Base-by-base conservation (phyloP, 53 echinoderm and acorn worm species). In the Echinarachnius parma region DNA sequence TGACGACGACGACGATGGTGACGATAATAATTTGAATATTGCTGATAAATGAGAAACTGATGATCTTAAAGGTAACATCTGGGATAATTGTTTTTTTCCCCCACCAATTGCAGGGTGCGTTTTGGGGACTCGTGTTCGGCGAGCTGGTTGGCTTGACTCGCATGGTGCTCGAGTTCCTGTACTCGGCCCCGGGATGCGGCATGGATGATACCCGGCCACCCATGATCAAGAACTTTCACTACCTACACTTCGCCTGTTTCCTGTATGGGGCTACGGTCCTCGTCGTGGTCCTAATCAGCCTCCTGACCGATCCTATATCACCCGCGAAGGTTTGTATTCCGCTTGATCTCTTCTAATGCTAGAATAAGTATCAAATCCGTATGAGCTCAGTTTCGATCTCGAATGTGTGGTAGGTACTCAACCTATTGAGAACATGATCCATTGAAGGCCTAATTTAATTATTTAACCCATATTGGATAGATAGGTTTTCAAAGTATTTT, bases 21-120 rank as follows among this genome's bases (percentile, higher is more conserved):
- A n/a, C n/a, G n/a, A n/a, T n/a, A n/a, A n/a, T n/a, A n/a, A n/a
- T n/a, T n/a, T n/a, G n/a, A n/a, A n/a, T n/a, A n/a, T n/a, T n/a
- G n/a, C n/a, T n/a, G n/a, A n/a, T n/a, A n/a, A n/a, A n/a, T n/a
- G n/a, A n/a, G n/a, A n/a, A n/a, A n/a, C n/a, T n/a, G n/a, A n/a
- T n/a, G n/a, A n/a, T n/a, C n/a, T n/a, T n/a, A n/a, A n/a, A n/a
- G n/a, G n/a, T n/a, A n/a, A n/a, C n/a, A n/a, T n/a, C n/a, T n/a
- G n/a, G n/a, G n/a, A n/a, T n/a, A n/a, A n/a, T n/a, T n/a, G n/a
- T n/a, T n/a, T n/a, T n/a, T n/a, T n/a, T n/a, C n/a, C n/a, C n/a
- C n/a, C n/a, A n/a, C n/a, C n/a, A n/a, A n/a, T 28, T 28, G 11
- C 86, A 87, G 87, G 92, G 84, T n/a, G 92, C 92, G 26, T 92